phyloP scores from a whole-genome alignment of 2,888 invertebrate species.

The Folsomia manolachei region DNA sequence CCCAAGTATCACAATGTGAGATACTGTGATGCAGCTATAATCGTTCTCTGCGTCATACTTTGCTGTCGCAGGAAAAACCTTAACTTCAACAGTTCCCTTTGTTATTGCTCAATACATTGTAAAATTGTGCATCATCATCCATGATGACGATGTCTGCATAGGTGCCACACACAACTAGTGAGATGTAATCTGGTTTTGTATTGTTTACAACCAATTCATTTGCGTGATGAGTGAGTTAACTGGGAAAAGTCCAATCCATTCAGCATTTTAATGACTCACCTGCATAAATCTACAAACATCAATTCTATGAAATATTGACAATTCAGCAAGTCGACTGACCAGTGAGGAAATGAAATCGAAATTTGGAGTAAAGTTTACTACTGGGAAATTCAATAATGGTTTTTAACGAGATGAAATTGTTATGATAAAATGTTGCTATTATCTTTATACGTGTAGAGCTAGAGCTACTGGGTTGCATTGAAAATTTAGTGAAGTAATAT shows the following conservation, averaged over 20 bases:
- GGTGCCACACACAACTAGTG: neutral
- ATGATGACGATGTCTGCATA: neutral
- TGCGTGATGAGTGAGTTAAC: neutral
- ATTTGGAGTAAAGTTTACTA: too few relatives aligned
- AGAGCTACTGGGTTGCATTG: too few relatives aligned
- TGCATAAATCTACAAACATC: neutral
- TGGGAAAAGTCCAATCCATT: neutral
- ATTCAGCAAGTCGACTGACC: too few relatives aligned
- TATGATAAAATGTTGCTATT: too few relatives aligned
- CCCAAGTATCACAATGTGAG: neutral
- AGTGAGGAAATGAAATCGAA: too few relatives aligned
- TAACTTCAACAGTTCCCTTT: neutral
- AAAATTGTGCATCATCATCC: neutral
- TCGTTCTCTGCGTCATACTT: neutral
- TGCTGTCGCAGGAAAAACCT: constrained; percentile 5
- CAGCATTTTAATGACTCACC: neutral
- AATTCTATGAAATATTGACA: neutral
- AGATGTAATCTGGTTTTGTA: neutral
- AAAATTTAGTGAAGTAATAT: too few relatives aligned
- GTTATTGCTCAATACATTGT: neutral
- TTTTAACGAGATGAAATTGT: too few relatives aligned
- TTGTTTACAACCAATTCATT: constrained; percentile 4
- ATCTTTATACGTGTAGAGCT: too few relatives aligned
- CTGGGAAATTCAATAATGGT: too few relatives aligned
- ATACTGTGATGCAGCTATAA: neutral